Base-by-base conservation (phyloP, 2,113 vertebrate species). In the Eretmochelys imbricata region DNA sequence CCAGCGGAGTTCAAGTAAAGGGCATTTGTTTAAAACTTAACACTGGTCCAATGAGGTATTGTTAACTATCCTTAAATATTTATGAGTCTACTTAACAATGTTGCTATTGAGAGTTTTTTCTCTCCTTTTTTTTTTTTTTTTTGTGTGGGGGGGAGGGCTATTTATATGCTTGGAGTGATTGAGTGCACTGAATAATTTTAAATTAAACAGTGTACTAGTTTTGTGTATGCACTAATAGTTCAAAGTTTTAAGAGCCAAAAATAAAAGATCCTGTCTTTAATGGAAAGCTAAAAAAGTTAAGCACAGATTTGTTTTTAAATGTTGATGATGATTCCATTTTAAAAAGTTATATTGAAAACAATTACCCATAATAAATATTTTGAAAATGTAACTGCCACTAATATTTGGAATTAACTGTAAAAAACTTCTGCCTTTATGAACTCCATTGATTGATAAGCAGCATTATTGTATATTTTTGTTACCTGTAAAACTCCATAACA, bases 51-150 rank as follows among this genome's bases (percentile, higher is more conserved):
- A 3, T 78, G 49, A 46, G 42, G 25, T 49, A 7, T 16, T 94
- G 54, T 88, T 93, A 85, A 72, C 55, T 90, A 62, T 86, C 62
- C 93, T 1, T 95, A 93, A 89, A 84, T 93, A 91, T 85, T 96
- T 94, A 49, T 82, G 12, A 48, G 84, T 65, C 50, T 89, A 16
- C 57, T 87, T 95, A 62, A 92, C 91, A 94, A 57, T 35, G 48
- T 59, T 91, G 46, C 62, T 20, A 20, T 84, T 89, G 2, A n/a
- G 46, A 84, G 38, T 16, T 42, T 84, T 12, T 79, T 88, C 19
- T 83, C 46, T 82, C 78, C 51, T 85, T 38, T 78, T 82, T 80
- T 93, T 86, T 82, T 85, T 38, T 78, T 82, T 80, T 93, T 86
- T 82, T 46, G n/a, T 13, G 17, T 49, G 7, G 16, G 53, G 8